These are phyloP conservation scores for Noctilio leporinus DNA, from an alignment of 2,113 vertebrate genomes.

Conservation along the genomic window DNA sequence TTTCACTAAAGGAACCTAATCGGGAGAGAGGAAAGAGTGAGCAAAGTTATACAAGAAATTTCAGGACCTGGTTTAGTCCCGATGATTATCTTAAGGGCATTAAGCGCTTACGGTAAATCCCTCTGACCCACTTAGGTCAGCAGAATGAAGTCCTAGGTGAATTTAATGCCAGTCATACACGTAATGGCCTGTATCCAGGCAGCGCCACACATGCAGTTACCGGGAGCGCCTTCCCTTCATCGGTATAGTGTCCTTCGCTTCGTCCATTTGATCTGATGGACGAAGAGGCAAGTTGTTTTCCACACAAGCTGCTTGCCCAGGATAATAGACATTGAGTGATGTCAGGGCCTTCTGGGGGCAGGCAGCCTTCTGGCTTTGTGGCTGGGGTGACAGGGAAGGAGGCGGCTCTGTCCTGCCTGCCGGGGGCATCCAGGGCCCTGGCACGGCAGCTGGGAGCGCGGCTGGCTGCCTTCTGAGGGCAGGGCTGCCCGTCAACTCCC, in stretches of 20 bases:
- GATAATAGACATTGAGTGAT: accelerated
- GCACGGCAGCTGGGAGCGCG: accelerated
- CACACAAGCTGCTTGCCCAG: not conserved
- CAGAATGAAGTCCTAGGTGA: not conserved
- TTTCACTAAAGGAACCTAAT: not conserved
- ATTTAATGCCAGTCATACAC: not conserved
- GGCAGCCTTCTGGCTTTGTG: not conserved
- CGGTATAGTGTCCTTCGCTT: accelerated
- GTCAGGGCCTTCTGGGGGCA: accelerated
- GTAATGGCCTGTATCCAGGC: not conserved
- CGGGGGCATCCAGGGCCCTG: accelerated
- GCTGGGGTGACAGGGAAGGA: not conserved
- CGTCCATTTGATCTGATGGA: accelerated
- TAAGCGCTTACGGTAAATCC: not conserved
- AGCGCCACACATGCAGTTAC: accelerated
- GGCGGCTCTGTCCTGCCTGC: accelerated
- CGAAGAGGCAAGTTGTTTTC: accelerated
- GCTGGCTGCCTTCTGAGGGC: accelerated
- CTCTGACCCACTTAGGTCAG: not conserved
- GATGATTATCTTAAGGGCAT: not conserved
- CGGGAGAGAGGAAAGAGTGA: not conserved
- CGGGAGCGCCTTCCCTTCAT: not conserved
- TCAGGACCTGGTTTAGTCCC: not conserved
- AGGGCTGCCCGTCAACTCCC: accelerated
- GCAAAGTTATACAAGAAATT: accelerated